A percentile compares a stretch with the other conserved stretches of the same genome.
Evolutionary conservation across 2,888 invertebrate genomes (phyloP).

Genomic region (Cryptus viduatorius): DNA sequence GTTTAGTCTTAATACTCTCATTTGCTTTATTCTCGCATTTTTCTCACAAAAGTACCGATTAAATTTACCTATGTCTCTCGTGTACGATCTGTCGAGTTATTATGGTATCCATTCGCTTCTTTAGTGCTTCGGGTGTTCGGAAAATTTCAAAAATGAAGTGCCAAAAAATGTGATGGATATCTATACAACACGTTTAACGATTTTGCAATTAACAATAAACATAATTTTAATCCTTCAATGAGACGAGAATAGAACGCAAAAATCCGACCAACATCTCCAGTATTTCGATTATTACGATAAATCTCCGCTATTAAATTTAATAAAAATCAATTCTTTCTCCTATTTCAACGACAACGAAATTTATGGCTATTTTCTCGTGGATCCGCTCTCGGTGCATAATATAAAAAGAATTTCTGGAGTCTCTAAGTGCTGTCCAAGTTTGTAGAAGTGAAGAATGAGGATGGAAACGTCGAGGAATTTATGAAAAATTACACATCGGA

Average conservation of each 20-base stretch:
- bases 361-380: neutral
- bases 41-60: no score
- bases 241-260: neutral
- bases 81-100: no score
- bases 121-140: no score
- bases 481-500: constrained; percentile 60
- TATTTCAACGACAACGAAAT: neutral
- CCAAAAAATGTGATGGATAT: no score
- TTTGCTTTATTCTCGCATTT: no score
- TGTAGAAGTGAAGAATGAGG: constrained; percentile 6
- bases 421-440: constrained; percentile 33
- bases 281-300: neutral
- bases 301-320: constrained; percentile 9
- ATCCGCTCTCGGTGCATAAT: neutral
- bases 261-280: neutral
- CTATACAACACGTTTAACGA: no score
- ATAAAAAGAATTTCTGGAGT: constrained; percentile 34
- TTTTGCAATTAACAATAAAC: neutral
- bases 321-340: neutral
- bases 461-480: constrained; percentile 40
- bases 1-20: no score
- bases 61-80: no score
- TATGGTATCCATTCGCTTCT: no score
- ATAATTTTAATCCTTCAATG: constrained; percentile 8
- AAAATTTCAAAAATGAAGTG: no score